These are phyloP conservation scores for Drosophila parvula DNA, from an alignment of 1,140 invertebrate genomes.

Conservation along the genomic window DNA sequence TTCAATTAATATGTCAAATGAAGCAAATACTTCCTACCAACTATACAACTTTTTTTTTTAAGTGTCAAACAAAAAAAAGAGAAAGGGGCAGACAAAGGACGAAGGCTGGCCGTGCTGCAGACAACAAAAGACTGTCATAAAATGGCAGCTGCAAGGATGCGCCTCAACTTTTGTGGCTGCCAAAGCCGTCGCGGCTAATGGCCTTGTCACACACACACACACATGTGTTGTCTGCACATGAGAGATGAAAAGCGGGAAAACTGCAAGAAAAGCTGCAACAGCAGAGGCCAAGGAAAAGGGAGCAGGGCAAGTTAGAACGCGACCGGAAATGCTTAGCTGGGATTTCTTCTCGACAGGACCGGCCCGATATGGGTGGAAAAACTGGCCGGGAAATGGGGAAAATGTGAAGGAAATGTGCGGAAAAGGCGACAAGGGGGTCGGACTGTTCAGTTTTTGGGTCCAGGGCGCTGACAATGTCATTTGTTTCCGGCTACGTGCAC, in stretches of 20 bases:
- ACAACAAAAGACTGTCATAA: conserved; percentile 74
- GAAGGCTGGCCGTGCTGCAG: conserved; percentile 20
- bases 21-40: neutral
- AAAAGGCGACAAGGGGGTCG: conserved; percentile 3
- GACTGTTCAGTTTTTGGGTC: conserved; percentile 36
- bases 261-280: conserved; percentile 19
- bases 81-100: conserved; percentile 10
- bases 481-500: conserved; percentile 78
- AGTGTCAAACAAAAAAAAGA: conserved; percentile 4
- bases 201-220: conserved; percentile 53
- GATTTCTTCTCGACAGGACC: conserved; percentile 59
- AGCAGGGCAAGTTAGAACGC: conserved; percentile 47
- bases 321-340: conserved; percentile 78
- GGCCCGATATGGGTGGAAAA: conserved; percentile 13
- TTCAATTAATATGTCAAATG: neutral
- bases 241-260: neutral
- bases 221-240: conserved; percentile 1
- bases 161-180: conserved; percentile 34
- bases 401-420: neutral
- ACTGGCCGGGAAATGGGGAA: neutral
- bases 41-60: conserved; percentile 6
- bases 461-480: conserved; percentile 77
- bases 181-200: conserved; percentile 66
- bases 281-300: conserved; percentile 21
- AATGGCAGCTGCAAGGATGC: conserved; percentile 65